A percentile compares a stretch with the other conserved stretches of the same genome.
phyloP scores from a whole-genome alignment of 2,113 vertebrate species.

The Chloropsis cyanopogon region DNA sequence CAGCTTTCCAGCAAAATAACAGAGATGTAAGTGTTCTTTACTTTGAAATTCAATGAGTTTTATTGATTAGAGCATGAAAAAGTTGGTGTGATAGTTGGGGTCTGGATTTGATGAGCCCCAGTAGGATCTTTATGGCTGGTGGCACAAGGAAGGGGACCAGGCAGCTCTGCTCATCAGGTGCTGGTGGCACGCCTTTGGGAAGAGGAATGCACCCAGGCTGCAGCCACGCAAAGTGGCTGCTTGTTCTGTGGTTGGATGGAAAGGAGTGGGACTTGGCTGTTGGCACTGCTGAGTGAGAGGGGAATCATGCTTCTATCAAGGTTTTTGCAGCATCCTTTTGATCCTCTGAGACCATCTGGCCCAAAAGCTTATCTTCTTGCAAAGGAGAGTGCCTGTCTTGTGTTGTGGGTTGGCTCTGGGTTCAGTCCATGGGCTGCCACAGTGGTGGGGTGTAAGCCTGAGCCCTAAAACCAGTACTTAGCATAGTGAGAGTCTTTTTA shows the following conservation, averaged over 20 bases:
- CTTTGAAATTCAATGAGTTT: not conserved
- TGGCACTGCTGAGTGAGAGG: not conserved
- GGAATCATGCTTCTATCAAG: not conserved
- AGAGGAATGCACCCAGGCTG: accelerated
- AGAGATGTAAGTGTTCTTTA: not conserved
- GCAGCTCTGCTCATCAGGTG: accelerated
- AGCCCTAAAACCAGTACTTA: not conserved
- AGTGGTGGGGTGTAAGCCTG: not conserved
- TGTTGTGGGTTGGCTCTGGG: not conserved
- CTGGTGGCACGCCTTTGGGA: not conserved
- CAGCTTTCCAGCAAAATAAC: not conserved
- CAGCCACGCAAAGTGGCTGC: accelerated
- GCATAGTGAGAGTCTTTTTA: not conserved
- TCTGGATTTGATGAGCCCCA: not conserved
- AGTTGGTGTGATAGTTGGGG: not conserved
- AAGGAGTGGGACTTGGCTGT: not conserved
- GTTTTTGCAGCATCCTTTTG: not conserved
- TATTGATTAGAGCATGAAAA: not conserved
- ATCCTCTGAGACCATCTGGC: not conserved
- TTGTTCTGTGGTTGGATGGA: not conserved
- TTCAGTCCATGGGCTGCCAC: not conserved
- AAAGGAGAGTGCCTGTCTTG: not conserved
- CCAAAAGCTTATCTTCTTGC: not conserved
- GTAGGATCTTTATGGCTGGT: not conserved
- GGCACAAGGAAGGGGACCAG: not conserved